Percentiles rank a stretch among this genome's conserved stretches.
These are phyloP conservation scores for Eumeta japonica DNA, from an alignment of 1,140 invertebrate species.

Conservation along the genomic window DNA sequence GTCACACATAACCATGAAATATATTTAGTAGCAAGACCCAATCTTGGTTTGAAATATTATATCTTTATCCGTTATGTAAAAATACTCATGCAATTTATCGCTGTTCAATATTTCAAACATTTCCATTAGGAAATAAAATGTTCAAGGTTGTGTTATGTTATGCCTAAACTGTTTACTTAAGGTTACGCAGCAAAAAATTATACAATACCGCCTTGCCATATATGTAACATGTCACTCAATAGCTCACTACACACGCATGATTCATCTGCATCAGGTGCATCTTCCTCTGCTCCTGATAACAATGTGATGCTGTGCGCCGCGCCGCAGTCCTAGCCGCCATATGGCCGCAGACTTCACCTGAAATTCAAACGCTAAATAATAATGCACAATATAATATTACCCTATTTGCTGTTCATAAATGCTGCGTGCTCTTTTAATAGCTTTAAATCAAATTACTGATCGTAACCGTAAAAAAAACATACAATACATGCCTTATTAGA, in stretches of 20 bases:
- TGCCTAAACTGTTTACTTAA: conserved; percentile 6
- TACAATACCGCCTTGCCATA: background rate
- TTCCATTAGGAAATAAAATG: background rate
- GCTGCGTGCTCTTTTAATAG: conserved; percentile 5
- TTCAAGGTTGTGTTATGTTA: conserved; percentile 1
- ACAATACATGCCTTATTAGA: conserved; percentile 8
- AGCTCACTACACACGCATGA: conserved; percentile 2
- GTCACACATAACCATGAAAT: background rate
- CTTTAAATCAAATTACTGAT: conserved; percentile 1
- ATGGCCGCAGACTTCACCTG: no score
- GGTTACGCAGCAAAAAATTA: conserved; percentile 4
- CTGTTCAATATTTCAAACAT: conserved; percentile 5
- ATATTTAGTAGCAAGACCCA: no score
- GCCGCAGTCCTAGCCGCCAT: no score
- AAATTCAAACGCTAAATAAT: no score
- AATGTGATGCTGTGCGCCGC: no score
- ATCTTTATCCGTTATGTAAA: conserved; percentile 7
- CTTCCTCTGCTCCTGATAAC: no score
- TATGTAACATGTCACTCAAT: conserved; percentile 3
- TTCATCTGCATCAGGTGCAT: no score
- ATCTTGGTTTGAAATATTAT: no score
- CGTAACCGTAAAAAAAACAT: conserved; percentile 1
- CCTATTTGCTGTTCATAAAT: conserved; percentile 3
- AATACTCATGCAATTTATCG: conserved; percentile 5
- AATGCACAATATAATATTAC: background rate